Percentiles rank a stretch among this genome's conserved stretches.
phyloP scores from a whole-genome alignment of 2,113 vertebrate genomes.

The Rynchops niger region DNA sequence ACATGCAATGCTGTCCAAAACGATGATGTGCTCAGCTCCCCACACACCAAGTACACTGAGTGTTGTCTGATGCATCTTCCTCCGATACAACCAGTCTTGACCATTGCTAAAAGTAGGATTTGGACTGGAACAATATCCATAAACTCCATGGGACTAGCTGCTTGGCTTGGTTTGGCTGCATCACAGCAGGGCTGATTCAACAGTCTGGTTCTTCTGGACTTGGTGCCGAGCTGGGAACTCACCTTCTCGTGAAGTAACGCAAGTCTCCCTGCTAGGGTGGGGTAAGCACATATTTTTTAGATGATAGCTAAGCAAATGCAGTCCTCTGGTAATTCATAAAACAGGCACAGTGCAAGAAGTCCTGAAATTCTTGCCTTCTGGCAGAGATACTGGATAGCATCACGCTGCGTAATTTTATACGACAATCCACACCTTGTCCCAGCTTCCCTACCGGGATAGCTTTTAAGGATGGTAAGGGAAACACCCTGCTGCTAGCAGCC shows the following conservation, averaged over 20 bases:
- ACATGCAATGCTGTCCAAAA: neutral
- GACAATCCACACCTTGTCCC: neutral
- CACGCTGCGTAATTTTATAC: neutral
- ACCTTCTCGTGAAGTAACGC: neutral
- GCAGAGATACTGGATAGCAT: neutral
- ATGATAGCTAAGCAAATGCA: neutral
- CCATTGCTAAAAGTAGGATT: neutral
- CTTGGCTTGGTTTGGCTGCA: neutral
- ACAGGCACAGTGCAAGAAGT: neutral
- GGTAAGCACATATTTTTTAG: neutral
- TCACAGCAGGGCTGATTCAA: neutral
- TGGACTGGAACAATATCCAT: neutral
- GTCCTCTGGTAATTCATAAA: neutral
- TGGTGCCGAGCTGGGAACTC: neutral
- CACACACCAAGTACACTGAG: rapidly evolving
- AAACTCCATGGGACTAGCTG: neutral
- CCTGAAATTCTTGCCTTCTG: neutral
- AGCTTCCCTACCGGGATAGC: neutral
- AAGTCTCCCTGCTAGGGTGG: neutral
- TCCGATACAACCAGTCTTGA: neutral
- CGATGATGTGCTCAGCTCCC: neutral
- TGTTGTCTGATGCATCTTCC: neutral
- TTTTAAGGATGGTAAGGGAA: neutral
- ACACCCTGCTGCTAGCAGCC: neutral
- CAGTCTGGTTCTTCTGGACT: neutral